Evolutionary conservation across 2,888 invertebrate genomes (phyloP), one percentile per base, ranked within the genome.

Genomic region (Polyploca ridens): DNA sequence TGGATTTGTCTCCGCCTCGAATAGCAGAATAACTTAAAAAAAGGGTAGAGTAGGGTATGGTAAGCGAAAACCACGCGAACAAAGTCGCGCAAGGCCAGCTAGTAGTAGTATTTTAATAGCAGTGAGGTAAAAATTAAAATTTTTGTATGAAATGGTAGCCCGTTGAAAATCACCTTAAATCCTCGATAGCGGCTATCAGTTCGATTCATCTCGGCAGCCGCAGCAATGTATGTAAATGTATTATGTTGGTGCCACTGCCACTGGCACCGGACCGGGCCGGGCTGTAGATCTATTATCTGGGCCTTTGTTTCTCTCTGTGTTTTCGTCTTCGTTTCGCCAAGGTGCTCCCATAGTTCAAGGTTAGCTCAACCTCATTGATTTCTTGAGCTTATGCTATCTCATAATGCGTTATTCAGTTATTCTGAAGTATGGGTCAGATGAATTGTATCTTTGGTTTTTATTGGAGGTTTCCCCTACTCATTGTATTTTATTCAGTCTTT

Each of bases 191-290:
- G 77, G 74, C 73, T 88, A 90, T 92, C 91, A 75, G 70, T 71
- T 71, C 82, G 83, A 84, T 86, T 81, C 83, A 92, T 91, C 91
- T 86, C 79, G 66, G 72, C 73, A 73, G 77, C 68, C 73, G 75
- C 76, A 79, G 83, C 83, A 81, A 80, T 72, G 77, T 87, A 89
- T 90, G 87, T 87, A 87, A 91, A 91, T 89, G n/a, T n/a, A n/a
- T n/a, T n/a, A n/a, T n/a, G 85, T 83, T 76, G 84, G 83, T 81
- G 74, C 73, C 77, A 73, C 69, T 59, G 71, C 66, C 72, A 68
- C 69, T 59, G 71, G 67, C 72, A 68, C 72, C 69, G 64, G 16
- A 54, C 54, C 54, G 54, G 49, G 49, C 19, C 49, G 7, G 54
- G 16, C 16, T 54, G 16, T 72, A 78, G 75, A 88, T 90, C 76